Evolutionary conservation across 2,797 vertebrate genomes (phyloP).

Genomic region (Smutsia temminckii): DNA sequence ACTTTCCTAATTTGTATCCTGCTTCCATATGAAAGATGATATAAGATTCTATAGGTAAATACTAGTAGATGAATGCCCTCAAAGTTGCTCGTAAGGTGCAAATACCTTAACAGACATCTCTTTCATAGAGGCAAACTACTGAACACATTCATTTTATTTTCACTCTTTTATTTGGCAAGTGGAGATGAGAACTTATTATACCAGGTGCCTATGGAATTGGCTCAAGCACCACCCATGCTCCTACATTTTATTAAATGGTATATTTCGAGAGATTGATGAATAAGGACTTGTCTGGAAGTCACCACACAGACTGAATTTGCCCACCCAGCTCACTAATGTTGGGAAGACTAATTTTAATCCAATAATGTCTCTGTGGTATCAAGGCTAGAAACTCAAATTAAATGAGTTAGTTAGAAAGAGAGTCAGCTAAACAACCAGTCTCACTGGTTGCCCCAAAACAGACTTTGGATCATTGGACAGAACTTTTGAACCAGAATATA

Average conservation of each 20-base stretch:
- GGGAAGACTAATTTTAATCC: not conserved
- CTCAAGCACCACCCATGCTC: not conserved
- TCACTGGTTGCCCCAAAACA: not conserved
- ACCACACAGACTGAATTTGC: not conserved
- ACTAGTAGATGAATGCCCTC: not conserved
- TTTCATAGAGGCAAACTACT: not conserved
- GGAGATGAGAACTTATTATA: not conserved
- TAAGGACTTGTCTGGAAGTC: not conserved
- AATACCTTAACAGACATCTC: not conserved
- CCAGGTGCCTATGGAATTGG: not conserved
- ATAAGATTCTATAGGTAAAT: not conserved
- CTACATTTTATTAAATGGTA: not conserved
- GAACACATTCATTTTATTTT: constrained; percentile 21
- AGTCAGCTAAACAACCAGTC: not conserved
- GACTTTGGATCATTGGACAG: not conserved
- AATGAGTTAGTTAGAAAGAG: not conserved
- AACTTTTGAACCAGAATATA: not conserved
- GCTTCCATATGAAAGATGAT: not conserved
- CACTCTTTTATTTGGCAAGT: not conserved
- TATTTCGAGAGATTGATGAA: not conserved
- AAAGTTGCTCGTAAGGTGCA: not conserved
- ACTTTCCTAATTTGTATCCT: not conserved
- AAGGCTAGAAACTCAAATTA: not conserved
- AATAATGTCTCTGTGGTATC: not conserved
- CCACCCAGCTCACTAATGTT: not conserved